Evolutionary conservation across 2,797 vertebrate species (phyloP), one percentile per base, ranked within the genome.

Genomic region (Megaceryle alcyon): DNA sequence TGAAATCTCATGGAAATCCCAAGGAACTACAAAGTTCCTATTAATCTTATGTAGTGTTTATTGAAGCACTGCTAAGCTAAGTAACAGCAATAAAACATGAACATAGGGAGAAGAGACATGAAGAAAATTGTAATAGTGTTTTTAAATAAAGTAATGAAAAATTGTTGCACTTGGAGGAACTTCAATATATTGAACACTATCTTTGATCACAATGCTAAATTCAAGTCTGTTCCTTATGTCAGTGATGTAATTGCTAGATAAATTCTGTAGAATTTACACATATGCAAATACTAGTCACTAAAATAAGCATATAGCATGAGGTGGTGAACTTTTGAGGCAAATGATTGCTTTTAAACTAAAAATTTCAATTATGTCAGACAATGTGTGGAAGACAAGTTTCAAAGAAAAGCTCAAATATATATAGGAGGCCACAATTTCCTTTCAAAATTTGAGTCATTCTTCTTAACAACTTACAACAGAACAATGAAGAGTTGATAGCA

Each of bases 401-500:
- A 79, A 57, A 49, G 26, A 84, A 90, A 72, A 80, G 20, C 54
- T 86, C 25, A 53, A 75, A 84, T 86, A 59, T 29, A 35, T 56
- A 86, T 21, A 64, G 65, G n/a, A 82, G 10, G 25, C 10, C 70
- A 72, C 35, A 61, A 44, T 75, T 94, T 64, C 61, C 43, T 51
- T 79, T 83, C 53, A 73, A 88, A 90, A 86, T 70, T 43, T 79
- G 53, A 90, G 49, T 86, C 8, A 80, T 64, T 77, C 77, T 91
- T 76, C 48, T 75, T 81, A 86, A 31, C 29, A 78, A 25, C 31
- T 88, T 64, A 79, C n/a, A 69, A 73, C 23, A 86, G 80, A 91
- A 94, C 86, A 92, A 95, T 83, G 59, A 94, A 86, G 63, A 61
- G 65, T 73, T 81, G 80, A 92, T 85, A 78, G 71, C 61, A 76